Percentiles rank a stretch among this genome's conserved stretches.
Conservation (phyloP, 2,797 vertebrate species). For the Pogonophryne albipinna region DNA sequence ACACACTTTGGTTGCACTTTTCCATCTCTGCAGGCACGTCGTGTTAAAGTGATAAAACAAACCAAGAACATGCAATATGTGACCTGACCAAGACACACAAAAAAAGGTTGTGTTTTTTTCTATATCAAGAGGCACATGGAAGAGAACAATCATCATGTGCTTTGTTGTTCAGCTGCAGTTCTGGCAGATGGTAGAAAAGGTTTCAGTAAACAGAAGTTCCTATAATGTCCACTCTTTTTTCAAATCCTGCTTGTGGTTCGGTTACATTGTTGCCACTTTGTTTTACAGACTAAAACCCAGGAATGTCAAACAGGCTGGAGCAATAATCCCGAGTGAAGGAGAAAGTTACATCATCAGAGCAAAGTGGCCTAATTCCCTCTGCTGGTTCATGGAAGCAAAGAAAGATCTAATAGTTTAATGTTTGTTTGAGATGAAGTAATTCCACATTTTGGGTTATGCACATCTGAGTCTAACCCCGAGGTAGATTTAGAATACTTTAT, state of each 20-base stretch:
- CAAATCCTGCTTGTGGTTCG: conserved; percentile 28
- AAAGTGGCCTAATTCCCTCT: not conserved
- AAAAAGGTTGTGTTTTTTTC: not conserved
- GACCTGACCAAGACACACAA: not conserved
- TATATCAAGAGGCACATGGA: conserved; percentile 16
- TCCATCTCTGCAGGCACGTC: conserved; percentile 15
- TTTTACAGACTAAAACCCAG: conserved; percentile 30
- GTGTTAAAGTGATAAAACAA: conserved; percentile 25
- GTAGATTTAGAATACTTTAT: too few species aligned
- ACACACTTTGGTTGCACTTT: not conserved
- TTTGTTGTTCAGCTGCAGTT: conserved; percentile 15
- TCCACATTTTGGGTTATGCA: too few species aligned
- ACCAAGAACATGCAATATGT: not conserved
- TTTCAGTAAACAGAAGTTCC: conserved; percentile 23
- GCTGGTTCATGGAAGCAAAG: too few species aligned
- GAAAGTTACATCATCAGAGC: not conserved
- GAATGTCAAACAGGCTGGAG: conserved; percentile 35
- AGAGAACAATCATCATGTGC: not conserved
- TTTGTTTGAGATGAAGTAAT: too few species aligned
- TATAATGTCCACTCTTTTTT: conserved; percentile 28
- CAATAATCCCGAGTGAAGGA: conserved; percentile 23
- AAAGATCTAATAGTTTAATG: too few species aligned
- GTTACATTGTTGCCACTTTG: conserved; percentile 25
- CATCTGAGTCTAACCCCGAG: too few species aligned
- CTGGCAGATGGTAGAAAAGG: not conserved